Evolutionary conservation across 2,797 vertebrate species (phyloP).

Genomic region (Stomatorhinus walkeri): DNA sequence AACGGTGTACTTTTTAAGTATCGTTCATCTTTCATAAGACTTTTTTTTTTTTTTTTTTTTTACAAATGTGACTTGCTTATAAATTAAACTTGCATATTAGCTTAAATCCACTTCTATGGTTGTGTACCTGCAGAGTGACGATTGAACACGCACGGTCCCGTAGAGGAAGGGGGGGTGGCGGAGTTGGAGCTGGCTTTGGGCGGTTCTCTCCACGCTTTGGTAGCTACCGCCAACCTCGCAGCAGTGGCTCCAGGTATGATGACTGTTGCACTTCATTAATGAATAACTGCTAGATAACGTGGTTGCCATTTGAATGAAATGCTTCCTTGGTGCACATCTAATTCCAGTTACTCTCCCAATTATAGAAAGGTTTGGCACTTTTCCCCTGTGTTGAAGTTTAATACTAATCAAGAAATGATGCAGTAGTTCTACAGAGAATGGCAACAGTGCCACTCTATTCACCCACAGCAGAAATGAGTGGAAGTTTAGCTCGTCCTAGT

Average conservation of each 20-base stretch:
- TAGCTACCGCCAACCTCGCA: slow-evolving; percentile 75
- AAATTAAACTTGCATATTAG: neutral
- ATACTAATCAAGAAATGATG: neutral
- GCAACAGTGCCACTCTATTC: neutral
- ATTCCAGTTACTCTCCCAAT: neutral
- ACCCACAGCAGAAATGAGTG: neutral
- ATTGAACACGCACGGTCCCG: slow-evolving; percentile 87
- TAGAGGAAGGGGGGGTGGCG: slow-evolving; percentile 63
- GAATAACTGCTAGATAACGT: neutral
- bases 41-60: neutral
- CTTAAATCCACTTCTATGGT: neutral
- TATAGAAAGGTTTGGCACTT: neutral
- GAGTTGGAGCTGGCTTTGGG: slow-evolving; percentile 56
- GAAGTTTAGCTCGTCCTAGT: neutral
- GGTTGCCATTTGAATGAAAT: neutral
- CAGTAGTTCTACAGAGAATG: neutral
- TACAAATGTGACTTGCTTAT: neutral
- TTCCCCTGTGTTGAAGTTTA: neutral
- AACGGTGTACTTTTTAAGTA: neutral
- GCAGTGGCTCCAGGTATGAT: slow-evolving; percentile 71
- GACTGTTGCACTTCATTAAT: too few species aligned
- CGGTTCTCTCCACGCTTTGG: slow-evolving; percentile 72
- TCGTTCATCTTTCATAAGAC: neutral
- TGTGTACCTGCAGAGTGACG: slow-evolving; percentile 63
- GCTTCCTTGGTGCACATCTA: neutral